Evolutionary conservation across 2,797 vertebrate species (phyloP).

Genomic region (Lutjanus campechanus): DNA sequence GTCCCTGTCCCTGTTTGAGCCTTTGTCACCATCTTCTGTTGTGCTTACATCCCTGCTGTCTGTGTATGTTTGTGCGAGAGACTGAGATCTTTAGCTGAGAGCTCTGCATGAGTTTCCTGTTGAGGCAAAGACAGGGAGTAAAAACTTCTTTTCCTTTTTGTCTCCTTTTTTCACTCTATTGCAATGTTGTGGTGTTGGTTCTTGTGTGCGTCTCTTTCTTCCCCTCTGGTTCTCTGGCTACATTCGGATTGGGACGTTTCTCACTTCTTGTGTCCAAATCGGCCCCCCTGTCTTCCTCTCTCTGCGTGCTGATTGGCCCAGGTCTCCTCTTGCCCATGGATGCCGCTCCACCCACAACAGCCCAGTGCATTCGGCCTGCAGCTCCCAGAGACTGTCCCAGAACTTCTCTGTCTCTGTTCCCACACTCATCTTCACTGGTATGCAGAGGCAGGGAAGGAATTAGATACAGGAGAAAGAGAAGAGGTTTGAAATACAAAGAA

Average conservation of each 20-base stretch:
- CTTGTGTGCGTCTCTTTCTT: slow-evolving; percentile 83
- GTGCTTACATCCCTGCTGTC: slow-evolving; percentile 59
- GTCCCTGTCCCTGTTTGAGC: slow-evolving; percentile 94
- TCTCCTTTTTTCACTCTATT: slow-evolving; percentile 73
- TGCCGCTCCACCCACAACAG: slow-evolving; percentile 99
- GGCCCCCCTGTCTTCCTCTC: slow-evolving; percentile 56
- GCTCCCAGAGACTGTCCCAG: slow-evolving; percentile 95
- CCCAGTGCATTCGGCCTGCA: slow-evolving; percentile 98
- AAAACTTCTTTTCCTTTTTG: slow-evolving; percentile 71
- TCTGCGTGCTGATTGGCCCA: slow-evolving; percentile 85
- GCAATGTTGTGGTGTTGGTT: slow-evolving; percentile 88
- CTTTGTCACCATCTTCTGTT: slow-evolving; percentile 74
- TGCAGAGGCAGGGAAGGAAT: slow-evolving; percentile 80
- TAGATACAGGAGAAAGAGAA: slow-evolving; percentile 31
- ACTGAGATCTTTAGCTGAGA: slow-evolving; percentile 18
- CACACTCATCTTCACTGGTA: slow-evolving; percentile 99
- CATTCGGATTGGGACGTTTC: slow-evolving; percentile 72
- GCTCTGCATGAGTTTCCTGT: slow-evolving; percentile 49
- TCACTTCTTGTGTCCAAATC: slow-evolving; percentile 73
- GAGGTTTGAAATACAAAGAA: slow-evolving; percentile 18
- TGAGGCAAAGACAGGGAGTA: slow-evolving; percentile 40
- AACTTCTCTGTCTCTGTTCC: slow-evolving; percentile 99
- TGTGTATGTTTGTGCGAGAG: slow-evolving; percentile 25
- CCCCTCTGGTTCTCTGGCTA: slow-evolving; percentile 63
- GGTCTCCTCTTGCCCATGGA: slow-evolving; percentile 97